Percentiles rank a stretch among this genome's conserved stretches.
These are phyloP conservation scores for Oscheius onirici DNA, from an alignment of 2,888 invertebrate species.

Conservation along the genomic window DNA sequence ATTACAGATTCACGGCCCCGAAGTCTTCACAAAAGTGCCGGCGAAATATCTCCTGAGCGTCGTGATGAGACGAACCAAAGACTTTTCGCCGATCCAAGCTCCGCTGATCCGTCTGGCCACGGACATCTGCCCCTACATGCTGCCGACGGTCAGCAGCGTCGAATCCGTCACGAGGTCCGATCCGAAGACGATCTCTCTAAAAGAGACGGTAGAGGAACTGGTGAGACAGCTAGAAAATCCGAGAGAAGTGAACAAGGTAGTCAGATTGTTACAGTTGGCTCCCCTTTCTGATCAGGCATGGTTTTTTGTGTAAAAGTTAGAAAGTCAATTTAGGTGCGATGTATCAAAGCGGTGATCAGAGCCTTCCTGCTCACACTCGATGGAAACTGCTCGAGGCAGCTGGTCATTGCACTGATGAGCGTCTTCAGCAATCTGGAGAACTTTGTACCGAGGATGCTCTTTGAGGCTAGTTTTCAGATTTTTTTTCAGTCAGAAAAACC, in stretches of 20 bases:
- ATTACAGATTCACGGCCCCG: constrained; percentile 37
- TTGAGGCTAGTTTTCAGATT: constrained; percentile 23
- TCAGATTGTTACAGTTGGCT: background rate
- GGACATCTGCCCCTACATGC: constrained; percentile 47
- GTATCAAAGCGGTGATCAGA: constrained; percentile 5
- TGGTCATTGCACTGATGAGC: constrained; percentile 3
- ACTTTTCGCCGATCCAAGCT: constrained; percentile 32
- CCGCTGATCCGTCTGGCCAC: constrained; percentile 32
- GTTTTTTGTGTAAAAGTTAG: background rate
- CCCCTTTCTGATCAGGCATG: constrained; percentile 28
- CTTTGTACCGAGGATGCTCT: constrained; percentile 33
- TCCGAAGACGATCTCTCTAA: constrained; percentile 1
- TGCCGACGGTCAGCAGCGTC: constrained; percentile 47
- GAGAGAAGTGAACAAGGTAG: background rate
- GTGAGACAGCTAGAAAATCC: background rate
- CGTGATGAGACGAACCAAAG: constrained; percentile 38
- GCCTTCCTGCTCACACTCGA: constrained; percentile 27
- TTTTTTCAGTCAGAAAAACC: too few species aligned
- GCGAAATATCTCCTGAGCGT: constrained; percentile 47
- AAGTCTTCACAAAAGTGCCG: constrained; percentile 43
- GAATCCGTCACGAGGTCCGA: constrained; percentile 30
- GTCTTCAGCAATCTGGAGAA: constrained; percentile 28
- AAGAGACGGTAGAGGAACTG: background rate
- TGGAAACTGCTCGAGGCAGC: background rate
- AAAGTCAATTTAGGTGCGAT: constrained; percentile 10